Percentiles rank a stretch among this genome's conserved stretches.
Conservation (phyloP, 1,140 invertebrate species). For the Whitmania pigra region DNA sequence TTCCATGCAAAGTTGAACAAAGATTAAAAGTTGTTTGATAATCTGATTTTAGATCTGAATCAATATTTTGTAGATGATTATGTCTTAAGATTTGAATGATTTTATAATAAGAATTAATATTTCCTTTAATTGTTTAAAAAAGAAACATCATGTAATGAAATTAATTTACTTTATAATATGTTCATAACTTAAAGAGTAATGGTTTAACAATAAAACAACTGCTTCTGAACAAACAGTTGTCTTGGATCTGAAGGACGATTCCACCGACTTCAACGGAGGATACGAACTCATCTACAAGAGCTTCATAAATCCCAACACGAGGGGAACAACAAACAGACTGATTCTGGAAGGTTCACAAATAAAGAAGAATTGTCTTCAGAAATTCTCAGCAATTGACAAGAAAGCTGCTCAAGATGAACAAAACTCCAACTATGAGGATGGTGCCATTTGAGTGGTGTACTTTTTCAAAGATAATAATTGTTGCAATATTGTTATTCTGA, state of each 20-base stretch:
- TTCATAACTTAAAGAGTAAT: conserved; percentile 31
- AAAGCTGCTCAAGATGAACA: conserved; percentile 12
- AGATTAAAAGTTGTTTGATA: background rate
- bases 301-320: conserved; percentile 10
- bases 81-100: background rate
- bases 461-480: no score
- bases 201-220: conserved; percentile 11
- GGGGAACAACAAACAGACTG: conserved; percentile 21
- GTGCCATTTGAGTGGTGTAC: no score
- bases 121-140: no score
- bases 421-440: background rate
- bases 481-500: no score
- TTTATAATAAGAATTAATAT: background rate
- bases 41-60: background rate
- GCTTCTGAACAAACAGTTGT: conserved; percentile 52
- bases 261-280: conserved; percentile 64
- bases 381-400: conserved; percentile 15
- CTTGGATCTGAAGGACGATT: conserved; percentile 62
- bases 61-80: background rate
- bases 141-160: no score
- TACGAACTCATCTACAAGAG: conserved; percentile 68
- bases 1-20: background rate
- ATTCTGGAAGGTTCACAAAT: conserved; percentile 22
- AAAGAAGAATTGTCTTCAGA: conserved; percentile 15
- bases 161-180: background rate